Base-by-base conservation (phyloP, 2,797 vertebrate genomes). In the Gallinago nigripennis region DNA sequence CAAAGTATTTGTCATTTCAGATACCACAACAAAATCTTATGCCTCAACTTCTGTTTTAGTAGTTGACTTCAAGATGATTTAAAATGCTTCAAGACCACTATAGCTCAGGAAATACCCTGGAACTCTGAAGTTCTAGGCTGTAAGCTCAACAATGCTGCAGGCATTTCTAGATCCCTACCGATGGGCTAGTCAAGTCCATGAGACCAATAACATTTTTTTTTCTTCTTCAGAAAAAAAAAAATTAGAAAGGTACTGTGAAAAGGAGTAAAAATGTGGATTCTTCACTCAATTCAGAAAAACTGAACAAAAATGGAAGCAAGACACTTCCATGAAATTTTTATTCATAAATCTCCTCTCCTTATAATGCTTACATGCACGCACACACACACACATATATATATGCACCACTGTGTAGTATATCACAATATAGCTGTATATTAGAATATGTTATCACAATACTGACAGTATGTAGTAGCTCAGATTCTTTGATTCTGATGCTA, bases 351-450 rank as follows among this genome's bases (percentile, higher is more conserved):
- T 76, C 80, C 27, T 27, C 23, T 72, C 24, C 15, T 78, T 54
- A 19, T 31, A 54, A 54, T 43, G 45, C 28, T 50, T 56, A 7
- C 0, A 0, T 20, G 17, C 7, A 12, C 46, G 12, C 28, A 30
- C 28, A 53, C 51, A 53, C 28, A 53, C 51, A 53, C 50, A 30
- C 5, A 24, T 19, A 39, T 11, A 4, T 23, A 35, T 7, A 11
- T 33, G n/a, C 24, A n/a, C 8, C 41, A 6, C 15, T 16, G 12
- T n/a, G 41, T 6, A 64, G 19, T 27, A 24, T 33, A 85, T 53
- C 27, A 60, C 30, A 30, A 41, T 30, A 17, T 11, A 85, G 87
- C 25, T 61, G 33, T 24, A 39, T 43, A 85, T 15, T 27, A 6
- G 35, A 58, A 37, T 51, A 65, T 16, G 31, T 11, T 53, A 82